Evolutionary conservation across 2,113 vertebrate species (phyloP).

Genomic region (Sigmodon hispidus): DNA sequence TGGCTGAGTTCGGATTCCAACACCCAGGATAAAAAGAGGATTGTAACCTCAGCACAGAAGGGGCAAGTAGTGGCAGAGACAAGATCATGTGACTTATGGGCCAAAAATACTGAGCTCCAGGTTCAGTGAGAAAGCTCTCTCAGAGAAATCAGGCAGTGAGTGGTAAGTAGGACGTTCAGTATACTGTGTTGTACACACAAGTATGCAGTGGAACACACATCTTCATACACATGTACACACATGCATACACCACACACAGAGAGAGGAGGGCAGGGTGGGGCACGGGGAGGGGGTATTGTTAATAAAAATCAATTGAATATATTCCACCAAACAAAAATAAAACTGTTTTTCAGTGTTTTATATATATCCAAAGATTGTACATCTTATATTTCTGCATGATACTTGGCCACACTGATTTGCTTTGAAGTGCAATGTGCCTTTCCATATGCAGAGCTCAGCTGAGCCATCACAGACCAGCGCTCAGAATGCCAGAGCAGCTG

Average conservation of each 20-base stretch:
- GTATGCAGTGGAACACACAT: neutral
- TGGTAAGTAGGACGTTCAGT: too few species aligned
- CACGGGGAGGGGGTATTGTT: neutral
- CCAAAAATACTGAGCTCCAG: neutral
- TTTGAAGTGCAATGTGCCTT: neutral
- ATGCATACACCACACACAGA: neutral
- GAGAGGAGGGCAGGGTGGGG: too few species aligned
- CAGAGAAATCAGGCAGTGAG: neutral
- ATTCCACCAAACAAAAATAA: neutral
- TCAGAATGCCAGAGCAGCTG: constrained; percentile 49
- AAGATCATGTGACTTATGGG: neutral
- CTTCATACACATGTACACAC: neutral
- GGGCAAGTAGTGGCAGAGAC: neutral
- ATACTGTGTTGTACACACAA: neutral
- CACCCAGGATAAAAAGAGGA: neutral
- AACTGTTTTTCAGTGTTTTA: neutral
- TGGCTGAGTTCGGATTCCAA: neutral
- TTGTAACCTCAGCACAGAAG: neutral
- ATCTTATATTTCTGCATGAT: neutral
- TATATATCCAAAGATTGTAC: neutral
- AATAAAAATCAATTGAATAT: neutral
- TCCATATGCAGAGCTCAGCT: neutral
- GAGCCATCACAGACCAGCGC: neutral
- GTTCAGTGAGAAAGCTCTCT: neutral
- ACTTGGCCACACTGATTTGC: neutral